These are phyloP conservation scores for Eledona agricola DNA, from an alignment of 2,888 invertebrate genomes.

Conservation along the genomic window DNA sequence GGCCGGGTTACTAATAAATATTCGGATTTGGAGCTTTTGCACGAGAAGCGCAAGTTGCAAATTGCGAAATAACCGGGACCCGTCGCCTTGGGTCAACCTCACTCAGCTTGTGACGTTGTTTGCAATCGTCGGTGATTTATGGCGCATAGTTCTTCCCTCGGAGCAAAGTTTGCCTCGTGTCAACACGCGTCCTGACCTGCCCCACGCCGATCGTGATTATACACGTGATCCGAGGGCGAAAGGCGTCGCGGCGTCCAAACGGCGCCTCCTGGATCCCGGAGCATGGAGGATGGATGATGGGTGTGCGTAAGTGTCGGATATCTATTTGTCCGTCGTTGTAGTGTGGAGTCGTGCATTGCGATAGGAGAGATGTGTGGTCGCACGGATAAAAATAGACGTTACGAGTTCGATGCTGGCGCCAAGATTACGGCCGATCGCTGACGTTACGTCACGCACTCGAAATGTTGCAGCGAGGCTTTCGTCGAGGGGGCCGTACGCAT, in stretches of 20 bases:
- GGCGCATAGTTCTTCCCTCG: too few relatives aligned
- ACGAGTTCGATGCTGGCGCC: slow-evolving; percentile 67
- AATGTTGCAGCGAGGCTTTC: slow-evolving; percentile 42
- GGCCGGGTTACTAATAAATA: too few relatives aligned
- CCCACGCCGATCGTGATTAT: too few relatives aligned
- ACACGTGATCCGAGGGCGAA: too few relatives aligned
- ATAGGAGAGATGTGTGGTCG: slow-evolving; percentile 35
- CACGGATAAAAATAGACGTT: slow-evolving; percentile 66
- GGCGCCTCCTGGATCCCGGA: neutral
- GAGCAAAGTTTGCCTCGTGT: too few relatives aligned
- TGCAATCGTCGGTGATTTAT: too few relatives aligned
- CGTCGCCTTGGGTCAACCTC: too few relatives aligned
- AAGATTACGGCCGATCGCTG: slow-evolving; percentile 67
- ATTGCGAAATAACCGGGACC: too few relatives aligned
- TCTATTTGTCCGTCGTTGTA: slow-evolving; percentile 15
- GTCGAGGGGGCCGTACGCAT: slow-evolving; percentile 15
- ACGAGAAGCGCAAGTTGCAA: too few relatives aligned
- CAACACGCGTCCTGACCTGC: too few relatives aligned
- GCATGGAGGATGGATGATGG: neutral
- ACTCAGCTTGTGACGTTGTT: too few relatives aligned
- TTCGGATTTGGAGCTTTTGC: too few relatives aligned
- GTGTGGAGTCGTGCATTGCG: slow-evolving; percentile 12
- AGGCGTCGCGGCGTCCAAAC: neutral
- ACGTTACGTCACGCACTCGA: slow-evolving; percentile 63
- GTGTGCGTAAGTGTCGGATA: slow-evolving; percentile 4